Conservation (phyloP, 1,140 invertebrate genomes). For the Apis florea region DNA sequence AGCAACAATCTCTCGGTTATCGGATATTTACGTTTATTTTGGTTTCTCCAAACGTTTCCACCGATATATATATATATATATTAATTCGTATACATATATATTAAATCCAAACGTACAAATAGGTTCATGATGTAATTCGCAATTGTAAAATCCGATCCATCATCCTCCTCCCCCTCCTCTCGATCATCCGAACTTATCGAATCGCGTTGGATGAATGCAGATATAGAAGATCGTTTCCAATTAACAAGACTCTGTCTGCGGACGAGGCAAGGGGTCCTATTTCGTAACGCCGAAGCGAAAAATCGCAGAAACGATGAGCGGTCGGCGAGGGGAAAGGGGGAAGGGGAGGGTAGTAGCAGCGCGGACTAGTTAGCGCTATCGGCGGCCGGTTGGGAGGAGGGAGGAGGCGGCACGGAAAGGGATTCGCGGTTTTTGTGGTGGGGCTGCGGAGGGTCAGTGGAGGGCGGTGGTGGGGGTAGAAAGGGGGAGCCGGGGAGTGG, state of each 20-base stretch:
- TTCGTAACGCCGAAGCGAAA: constrained; percentile 48
- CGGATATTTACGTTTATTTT: too few species aligned
- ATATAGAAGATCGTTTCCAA: constrained; percentile 20
- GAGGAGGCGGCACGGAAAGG: not conserved
- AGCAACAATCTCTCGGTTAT: too few species aligned
- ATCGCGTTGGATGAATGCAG: not conserved
- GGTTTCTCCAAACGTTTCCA: too few species aligned
- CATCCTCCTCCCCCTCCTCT: not conserved
- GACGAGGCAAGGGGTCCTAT: not conserved
- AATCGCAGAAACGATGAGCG: not conserved
- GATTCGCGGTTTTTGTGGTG: constrained; percentile 27
- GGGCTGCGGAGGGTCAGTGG: not conserved
- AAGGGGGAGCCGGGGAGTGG: constrained; percentile 30
- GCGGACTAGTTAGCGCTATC: constrained; percentile 49
- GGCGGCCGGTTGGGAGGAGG: not conserved
- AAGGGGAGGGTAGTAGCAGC: not conserved
- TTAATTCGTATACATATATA: too few species aligned
- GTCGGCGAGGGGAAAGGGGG: not conserved
- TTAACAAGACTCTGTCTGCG: constrained; percentile 2
- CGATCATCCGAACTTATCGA: not conserved
- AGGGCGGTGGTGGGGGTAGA: constrained; percentile 7
- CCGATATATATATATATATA: too few species aligned
- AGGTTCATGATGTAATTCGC: too few species aligned
- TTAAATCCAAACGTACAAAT: too few species aligned
- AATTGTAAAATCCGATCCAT: not conserved